phyloP scores from a whole-genome alignment of 1,140 invertebrate species.

The Atta cephalotes region DNA sequence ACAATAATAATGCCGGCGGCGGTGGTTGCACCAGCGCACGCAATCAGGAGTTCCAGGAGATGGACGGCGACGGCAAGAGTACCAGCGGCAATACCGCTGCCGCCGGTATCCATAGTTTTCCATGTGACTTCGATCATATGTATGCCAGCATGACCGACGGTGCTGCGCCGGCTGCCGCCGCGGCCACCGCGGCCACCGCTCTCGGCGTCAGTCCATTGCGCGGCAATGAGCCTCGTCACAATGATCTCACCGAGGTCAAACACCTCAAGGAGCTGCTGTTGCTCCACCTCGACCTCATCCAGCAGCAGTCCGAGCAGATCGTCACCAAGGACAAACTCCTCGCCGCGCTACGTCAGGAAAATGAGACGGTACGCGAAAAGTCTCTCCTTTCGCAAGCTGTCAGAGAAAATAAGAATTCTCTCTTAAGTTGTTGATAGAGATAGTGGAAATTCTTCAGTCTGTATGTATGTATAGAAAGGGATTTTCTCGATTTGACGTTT shows the following conservation, averaged over 20 bases:
- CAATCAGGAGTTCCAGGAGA: slow-evolving; percentile 64
- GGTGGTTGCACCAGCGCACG: slow-evolving; percentile 55
- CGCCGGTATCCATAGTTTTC: slow-evolving; percentile 82
- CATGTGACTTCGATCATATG: slow-evolving; percentile 87
- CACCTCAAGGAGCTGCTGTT: slow-evolving; percentile 89
- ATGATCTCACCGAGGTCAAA: slow-evolving; percentile 87
- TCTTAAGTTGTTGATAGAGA: background rate
- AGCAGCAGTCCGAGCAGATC: slow-evolving; percentile 91
- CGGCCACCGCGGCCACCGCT: slow-evolving; percentile 72
- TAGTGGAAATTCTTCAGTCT: too few relatives aligned
- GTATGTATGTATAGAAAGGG: too few relatives aligned
- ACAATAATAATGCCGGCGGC: slow-evolving; percentile 21
- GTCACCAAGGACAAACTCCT: slow-evolving; percentile 90
- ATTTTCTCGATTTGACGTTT: too few relatives aligned
- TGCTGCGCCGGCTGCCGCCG: slow-evolving; percentile 64
- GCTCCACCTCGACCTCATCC: slow-evolving; percentile 91
- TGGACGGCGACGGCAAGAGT: slow-evolving; percentile 74
- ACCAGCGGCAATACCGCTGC: slow-evolving; percentile 66
- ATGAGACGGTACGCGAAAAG: slow-evolving; percentile 87
- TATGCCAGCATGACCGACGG: slow-evolving; percentile 86
- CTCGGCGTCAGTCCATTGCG: slow-evolving; percentile 81
- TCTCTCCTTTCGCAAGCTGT: background rate
- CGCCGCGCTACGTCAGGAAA: slow-evolving; percentile 88
- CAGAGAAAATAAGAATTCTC: background rate
- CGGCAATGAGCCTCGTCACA: slow-evolving; percentile 84